Conservation (phyloP, 1,140 invertebrate species). For the Dreissena polymorpha region DNA sequence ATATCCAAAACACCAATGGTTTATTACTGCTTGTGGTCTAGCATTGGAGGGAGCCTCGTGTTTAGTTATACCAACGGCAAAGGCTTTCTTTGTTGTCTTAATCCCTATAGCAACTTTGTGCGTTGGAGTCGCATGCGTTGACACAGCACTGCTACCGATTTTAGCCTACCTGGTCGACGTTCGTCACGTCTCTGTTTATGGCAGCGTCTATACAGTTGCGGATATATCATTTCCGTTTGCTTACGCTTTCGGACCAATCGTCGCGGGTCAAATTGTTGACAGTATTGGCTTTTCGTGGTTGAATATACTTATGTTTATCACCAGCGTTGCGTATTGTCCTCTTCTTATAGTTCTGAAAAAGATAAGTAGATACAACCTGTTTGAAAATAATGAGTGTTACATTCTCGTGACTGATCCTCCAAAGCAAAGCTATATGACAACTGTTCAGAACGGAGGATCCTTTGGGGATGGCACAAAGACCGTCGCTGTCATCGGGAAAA, state of each 20-base stretch:
- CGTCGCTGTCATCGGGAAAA: slow-evolving; percentile 55
- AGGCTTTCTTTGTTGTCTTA: slow-evolving; percentile 95
- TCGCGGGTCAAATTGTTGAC: slow-evolving; percentile 97
- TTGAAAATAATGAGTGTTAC: slow-evolving; percentile 85
- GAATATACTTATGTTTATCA: slow-evolving; percentile 96
- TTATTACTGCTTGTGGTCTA: slow-evolving; percentile 96
- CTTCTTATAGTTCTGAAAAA: slow-evolving; percentile 92
- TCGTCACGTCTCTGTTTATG: slow-evolving; percentile 98
- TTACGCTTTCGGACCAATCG: slow-evolving; percentile 99
- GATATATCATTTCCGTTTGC: slow-evolving; percentile 99
- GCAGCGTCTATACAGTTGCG: slow-evolving; percentile 99
- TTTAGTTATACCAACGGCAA: slow-evolving; percentile 96
- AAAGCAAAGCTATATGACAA: slow-evolving; percentile 94
- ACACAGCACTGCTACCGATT: slow-evolving; percentile 97
- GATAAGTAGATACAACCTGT: slow-evolving; percentile 98
- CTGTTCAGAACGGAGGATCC: slow-evolving; percentile 82
- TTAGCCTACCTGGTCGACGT: slow-evolving; percentile 98
- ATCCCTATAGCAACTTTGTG: slow-evolving; percentile 98
- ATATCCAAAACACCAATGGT: slow-evolving; percentile 98
- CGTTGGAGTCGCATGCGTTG: slow-evolving; percentile 99
- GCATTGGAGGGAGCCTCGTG: slow-evolving; percentile 97
- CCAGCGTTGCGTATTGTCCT: slow-evolving; percentile 96
- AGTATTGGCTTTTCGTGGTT: slow-evolving; percentile 97
- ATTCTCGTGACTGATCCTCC: slow-evolving; percentile 70
- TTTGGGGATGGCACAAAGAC: slow-evolving; percentile 64